phyloP scores from a whole-genome alignment of 2,113 vertebrate species.

The Arizona elegans region DNA sequence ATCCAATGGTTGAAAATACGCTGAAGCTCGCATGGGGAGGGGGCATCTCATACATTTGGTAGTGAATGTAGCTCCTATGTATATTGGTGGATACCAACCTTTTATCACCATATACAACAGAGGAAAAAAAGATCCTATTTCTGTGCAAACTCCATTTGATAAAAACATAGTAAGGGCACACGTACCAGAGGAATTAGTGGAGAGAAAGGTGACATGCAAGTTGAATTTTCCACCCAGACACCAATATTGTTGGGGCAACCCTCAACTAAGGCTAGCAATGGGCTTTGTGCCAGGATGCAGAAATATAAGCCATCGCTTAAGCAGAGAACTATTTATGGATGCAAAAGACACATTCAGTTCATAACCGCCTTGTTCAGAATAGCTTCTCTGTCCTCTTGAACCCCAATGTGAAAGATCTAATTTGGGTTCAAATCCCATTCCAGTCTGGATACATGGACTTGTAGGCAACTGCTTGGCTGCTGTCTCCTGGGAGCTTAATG shows the following conservation, averaged over 20 bases:
- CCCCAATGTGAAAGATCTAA: background rate
- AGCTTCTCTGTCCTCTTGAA: constrained; percentile 9
- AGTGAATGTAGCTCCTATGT: background rate
- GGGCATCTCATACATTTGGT: background rate
- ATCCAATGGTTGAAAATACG: background rate
- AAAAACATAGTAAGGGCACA: background rate
- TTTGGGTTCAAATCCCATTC: background rate
- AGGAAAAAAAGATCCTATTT: background rate
- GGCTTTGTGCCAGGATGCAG: background rate
- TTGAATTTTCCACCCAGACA: background rate
- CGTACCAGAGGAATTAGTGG: background rate
- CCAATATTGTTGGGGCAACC: background rate
- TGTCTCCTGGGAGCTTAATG: constrained; percentile 14
- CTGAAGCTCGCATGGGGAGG: background rate
- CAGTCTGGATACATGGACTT: background rate
- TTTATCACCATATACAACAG: background rate
- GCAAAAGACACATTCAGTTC: background rate
- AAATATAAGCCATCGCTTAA: background rate
- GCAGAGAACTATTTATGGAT: background rate
- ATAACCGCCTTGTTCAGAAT: background rate
- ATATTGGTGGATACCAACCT: background rate
- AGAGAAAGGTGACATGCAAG: too few relatives aligned
- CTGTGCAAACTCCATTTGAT: background rate
- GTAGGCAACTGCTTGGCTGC: background rate
- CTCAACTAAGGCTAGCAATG: background rate